A percentile compares a stretch with the other conserved stretches of the same genome.
phyloP scores from a whole-genome alignment of 2,797 vertebrate species.

The Echeneis naucrates region DNA sequence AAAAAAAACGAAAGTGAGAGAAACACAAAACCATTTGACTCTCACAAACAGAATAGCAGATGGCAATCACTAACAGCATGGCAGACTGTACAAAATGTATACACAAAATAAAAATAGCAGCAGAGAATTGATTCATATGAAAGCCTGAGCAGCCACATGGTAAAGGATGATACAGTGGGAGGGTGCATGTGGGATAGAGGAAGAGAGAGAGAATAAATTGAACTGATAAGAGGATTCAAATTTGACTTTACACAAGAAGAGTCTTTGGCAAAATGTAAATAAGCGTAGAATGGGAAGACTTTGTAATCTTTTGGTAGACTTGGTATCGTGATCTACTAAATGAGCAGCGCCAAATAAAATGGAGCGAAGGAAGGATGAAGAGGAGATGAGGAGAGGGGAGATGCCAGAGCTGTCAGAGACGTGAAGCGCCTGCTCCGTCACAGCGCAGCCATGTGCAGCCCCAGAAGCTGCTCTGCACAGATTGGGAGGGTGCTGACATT shows the following conservation, averaged over 20 bases:
- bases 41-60: constrained; percentile 34
- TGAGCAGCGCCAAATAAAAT: constrained; percentile 34
- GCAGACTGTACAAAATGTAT: constrained; percentile 8
- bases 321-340: constrained; percentile 37
- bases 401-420: constrained; percentile 71
- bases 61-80: constrained; percentile 42
- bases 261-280: constrained; percentile 12
- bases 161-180: constrained; percentile 7
- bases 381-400: constrained; percentile 54
- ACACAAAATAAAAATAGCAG: constrained; percentile 12
- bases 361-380: constrained; percentile 44
- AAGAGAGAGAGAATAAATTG: background rate
- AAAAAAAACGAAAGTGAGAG: constrained; percentile 34
- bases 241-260: background rate
- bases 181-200: background rate
- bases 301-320: constrained; percentile 6
- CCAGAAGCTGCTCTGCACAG: constrained; percentile 67
- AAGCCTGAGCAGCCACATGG: background rate
- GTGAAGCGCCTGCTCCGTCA: constrained; percentile 55
- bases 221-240: background rate
- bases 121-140: constrained; percentile 16
- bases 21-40: constrained; percentile 16
- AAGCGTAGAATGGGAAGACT: constrained; percentile 1
- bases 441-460: constrained; percentile 67
- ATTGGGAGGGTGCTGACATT: constrained; percentile 69